Base-by-base conservation (phyloP, 2,113 vertebrate species). In the Centropus bengalensis region DNA sequence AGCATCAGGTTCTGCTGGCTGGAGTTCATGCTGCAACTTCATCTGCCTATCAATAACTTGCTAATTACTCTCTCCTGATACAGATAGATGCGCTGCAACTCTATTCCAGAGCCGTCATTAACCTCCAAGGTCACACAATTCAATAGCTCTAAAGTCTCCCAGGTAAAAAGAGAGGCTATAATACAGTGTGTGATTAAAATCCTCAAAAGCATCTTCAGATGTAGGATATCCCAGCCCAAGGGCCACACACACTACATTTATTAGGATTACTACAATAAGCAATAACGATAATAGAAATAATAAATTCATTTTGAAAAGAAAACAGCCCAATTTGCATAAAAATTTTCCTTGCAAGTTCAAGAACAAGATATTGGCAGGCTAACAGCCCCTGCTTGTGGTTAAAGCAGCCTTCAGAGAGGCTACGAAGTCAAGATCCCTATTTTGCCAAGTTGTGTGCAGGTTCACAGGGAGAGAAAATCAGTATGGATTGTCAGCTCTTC, bases 61-160 rank as follows among this genome's bases (percentile, higher is more conserved):
- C 83, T 95, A 89, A 95, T 86, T 95, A 80, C 75, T 86, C 82
- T 84, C 75, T 91, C 79, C 71, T 77, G 82, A 88, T 83, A 92
- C 0, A 77, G 75, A 80, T 1, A 86, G 82, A 88, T 80, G 59
- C 2, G 5, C 59, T 86, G 74, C 79, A 91, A 51, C 82, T 82
- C 89, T 49, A 6, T 58, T 86, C 91, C 87, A 89, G 87, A 93
- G 71, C 76, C 91, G 91, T 71, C 93, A 81, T 74, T 83, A 96
- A 87, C 89, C 84, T 67, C 23, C 79, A 91, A 93, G 89, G 91
- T 91, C 93, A 91, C 21, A 51, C 51, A 83, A 38, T 64, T 82
- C 89, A 60, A 45, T 30, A 82, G 82, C 75, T 86, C 70, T 67
- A 3, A 91, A 79, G 32, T 40, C 55, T 90, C 47, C 64, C 75